These are phyloP conservation scores for Sardinella longiceps DNA, from an alignment of 2,797 vertebrate species.

Conservation along the genomic window DNA sequence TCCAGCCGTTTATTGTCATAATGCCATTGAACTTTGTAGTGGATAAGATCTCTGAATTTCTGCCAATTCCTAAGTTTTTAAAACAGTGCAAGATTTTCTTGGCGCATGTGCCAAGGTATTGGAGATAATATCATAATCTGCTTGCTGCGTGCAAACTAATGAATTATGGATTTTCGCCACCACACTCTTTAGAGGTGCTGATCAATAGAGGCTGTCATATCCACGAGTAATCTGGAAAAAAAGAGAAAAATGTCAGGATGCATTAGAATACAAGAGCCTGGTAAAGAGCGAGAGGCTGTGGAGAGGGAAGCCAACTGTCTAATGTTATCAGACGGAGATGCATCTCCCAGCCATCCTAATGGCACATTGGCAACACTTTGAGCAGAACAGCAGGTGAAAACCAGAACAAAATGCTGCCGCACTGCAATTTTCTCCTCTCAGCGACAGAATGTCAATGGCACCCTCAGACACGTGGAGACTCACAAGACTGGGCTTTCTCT, in stretches of 20 bases:
- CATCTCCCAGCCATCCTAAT: background rate
- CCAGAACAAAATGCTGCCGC: conserved; percentile 14
- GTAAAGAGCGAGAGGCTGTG: background rate
- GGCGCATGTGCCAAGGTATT: background rate
- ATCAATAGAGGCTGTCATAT: conserved; percentile 30
- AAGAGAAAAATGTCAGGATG: background rate
- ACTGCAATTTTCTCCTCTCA: background rate
- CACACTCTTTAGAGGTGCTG: conserved; percentile 21
- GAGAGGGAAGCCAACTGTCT: background rate
- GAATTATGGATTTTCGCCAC: conserved; percentile 39
- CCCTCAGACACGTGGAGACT: background rate
- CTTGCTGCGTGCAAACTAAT: conserved; percentile 33
- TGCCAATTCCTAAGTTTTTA: background rate
- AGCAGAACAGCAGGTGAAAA: conserved; percentile 3
- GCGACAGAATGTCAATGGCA: conserved; percentile 15
- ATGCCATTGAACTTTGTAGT: background rate
- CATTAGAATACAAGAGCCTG: background rate
- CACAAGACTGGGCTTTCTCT: background rate
- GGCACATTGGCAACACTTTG: conserved; percentile 9
- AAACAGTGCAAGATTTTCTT: background rate
- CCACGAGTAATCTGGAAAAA: conserved; percentile 2
- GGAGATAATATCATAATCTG: conserved; percentile 33
- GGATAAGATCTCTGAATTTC: conserved; percentile 1
- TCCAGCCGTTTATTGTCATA: background rate
- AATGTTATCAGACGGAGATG: conserved; percentile 20